A percentile compares a stretch with the other conserved stretches of the same genome.
Conservation (phyloP, 2,888 invertebrate genomes). For the Orchesellides sinensis region DNA sequence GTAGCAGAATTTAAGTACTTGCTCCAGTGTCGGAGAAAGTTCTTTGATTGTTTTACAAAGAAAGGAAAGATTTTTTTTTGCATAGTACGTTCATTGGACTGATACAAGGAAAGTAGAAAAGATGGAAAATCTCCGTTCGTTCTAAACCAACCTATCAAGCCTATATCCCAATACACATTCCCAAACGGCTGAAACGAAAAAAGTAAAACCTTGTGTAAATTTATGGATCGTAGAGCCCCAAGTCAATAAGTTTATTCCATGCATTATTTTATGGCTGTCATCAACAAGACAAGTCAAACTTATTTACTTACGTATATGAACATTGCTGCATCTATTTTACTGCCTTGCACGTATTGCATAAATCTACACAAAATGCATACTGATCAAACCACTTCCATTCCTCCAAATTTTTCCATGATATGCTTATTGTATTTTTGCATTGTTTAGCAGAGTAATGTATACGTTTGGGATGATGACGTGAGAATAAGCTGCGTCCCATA, state of each 20-base stretch:
- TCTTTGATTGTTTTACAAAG: too few relatives aligned
- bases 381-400: not conserved
- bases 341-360: conserved; percentile 33
- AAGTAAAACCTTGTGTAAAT: not conserved
- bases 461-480: not conserved
- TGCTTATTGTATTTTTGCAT: not conserved
- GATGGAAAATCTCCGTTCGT: too few relatives aligned
- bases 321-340: conserved; percentile 26
- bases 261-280: conserved; percentile 2
- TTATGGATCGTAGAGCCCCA: not conserved
- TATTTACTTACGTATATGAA: not conserved
- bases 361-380: conserved; percentile 42
- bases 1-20: too few relatives aligned
- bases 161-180: too few relatives aligned
- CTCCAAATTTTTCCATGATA: not conserved
- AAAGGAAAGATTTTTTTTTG: too few relatives aligned
- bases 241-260: conserved; percentile 9
- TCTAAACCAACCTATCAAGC: too few relatives aligned
- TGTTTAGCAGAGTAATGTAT: not conserved
- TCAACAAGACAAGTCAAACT: not conserved
- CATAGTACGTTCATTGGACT: too few relatives aligned
- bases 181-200: not conserved
- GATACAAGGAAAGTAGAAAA: too few relatives aligned
- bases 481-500: not conserved
- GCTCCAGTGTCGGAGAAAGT: too few relatives aligned